These are phyloP conservation scores for Tachystola acroxantha DNA, from an alignment of 2,888 invertebrate genomes.

Conservation along the genomic window DNA sequence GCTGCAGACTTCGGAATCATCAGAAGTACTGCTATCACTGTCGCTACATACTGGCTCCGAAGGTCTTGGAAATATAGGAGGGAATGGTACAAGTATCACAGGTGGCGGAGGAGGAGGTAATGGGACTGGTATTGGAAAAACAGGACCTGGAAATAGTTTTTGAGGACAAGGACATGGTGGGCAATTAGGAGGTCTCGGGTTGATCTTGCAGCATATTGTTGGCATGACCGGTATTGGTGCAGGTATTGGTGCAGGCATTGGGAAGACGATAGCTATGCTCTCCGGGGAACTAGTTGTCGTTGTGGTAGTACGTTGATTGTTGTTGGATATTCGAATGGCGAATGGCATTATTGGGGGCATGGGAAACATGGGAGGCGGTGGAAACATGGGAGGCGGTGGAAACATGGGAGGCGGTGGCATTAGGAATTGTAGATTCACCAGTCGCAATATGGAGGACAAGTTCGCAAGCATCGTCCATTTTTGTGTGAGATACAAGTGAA, in stretches of 20 bases:
- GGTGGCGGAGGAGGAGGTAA: conserved; percentile 17
- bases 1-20: not conserved
- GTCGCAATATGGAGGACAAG: not conserved
- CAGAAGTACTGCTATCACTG: conserved; percentile 6
- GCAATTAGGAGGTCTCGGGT: conserved; percentile 18
- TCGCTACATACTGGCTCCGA: not conserved
- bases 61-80: conserved; percentile 11
- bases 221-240: conserved; percentile 35
- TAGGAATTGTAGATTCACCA: not conserved
- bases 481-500: no score
- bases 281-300: conserved; percentile 18
- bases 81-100: conserved; percentile 20
- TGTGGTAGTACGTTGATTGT: conserved; percentile 2
- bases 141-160: conserved; percentile 13
- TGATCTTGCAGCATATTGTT: not conserved
- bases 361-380: conserved; percentile 16
- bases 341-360: conserved; percentile 15
- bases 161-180: conserved; percentile 53
- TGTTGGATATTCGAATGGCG: conserved; percentile 12
- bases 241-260: conserved; percentile 29
- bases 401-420: conserved; percentile 4
- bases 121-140: conserved; percentile 16
- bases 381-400: conserved; percentile 14
- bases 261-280: conserved; percentile 19
- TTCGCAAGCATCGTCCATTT: not conserved